Evolutionary conservation across 2,888 invertebrate genomes (phyloP).

Genomic region (Leptura quadrifasciata): DNA sequence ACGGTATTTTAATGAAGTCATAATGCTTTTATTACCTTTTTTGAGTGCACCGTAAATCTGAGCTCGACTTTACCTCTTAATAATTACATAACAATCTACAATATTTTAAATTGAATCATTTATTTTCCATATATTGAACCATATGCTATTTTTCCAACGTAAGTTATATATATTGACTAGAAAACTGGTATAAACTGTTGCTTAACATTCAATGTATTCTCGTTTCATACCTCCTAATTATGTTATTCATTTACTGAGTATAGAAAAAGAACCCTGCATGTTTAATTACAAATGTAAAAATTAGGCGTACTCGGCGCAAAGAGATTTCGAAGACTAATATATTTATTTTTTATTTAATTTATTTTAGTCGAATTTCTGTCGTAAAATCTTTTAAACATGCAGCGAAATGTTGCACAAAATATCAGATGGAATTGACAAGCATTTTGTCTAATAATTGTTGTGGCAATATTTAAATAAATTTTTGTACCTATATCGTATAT

Average conservation of each 20-base stretch:
- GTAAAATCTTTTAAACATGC: slow-evolving; percentile 29
- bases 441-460: slow-evolving; percentile 16
- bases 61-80: too few relatives aligned
- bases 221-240: slow-evolving; percentile 21
- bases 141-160: neutral
- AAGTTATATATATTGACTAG: slow-evolving; percentile 1
- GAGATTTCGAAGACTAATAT: slow-evolving; percentile 36
- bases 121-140: neutral
- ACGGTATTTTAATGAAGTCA: too few relatives aligned
- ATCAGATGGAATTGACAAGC: slow-evolving; percentile 39
- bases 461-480: slow-evolving; percentile 28
- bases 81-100: too few relatives aligned
- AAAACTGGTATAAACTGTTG: slow-evolving; percentile 32
- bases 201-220: neutral
- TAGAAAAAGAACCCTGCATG: slow-evolving; percentile 30
- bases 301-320: slow-evolving; percentile 7
- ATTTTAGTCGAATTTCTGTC: slow-evolving; percentile 30
- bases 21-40: too few relatives aligned
- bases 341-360: slow-evolving; percentile 49
- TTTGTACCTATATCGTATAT: neutral
- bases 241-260: slow-evolving; percentile 14
- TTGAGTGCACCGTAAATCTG: too few relatives aligned
- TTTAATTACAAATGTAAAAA: slow-evolving; percentile 26
- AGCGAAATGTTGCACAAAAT: slow-evolving; percentile 34
- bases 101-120: neutral